Evolutionary conservation across 1,140 invertebrate species (phyloP).

Genomic region (Branchinecta lindahli): DNA sequence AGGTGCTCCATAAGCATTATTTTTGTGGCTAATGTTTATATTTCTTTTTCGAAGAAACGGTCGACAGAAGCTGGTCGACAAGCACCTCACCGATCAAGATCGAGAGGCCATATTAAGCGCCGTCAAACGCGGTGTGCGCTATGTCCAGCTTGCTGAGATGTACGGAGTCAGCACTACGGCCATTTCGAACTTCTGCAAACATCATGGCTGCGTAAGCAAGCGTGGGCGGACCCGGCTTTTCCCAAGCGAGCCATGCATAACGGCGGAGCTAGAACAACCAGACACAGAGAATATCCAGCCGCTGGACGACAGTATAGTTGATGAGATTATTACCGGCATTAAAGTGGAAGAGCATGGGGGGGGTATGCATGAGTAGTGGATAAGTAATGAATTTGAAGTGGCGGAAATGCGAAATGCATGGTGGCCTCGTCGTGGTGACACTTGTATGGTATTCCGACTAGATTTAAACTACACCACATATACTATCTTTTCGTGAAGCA

Average conservation of each 20-base stretch:
- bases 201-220: neutral
- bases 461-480: too few relatives aligned
- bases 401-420: too few relatives aligned
- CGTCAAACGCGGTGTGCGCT: neutral
- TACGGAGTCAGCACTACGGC: constrained; percentile 2
- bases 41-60: neutral
- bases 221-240: neutral
- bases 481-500: too few relatives aligned
- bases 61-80: neutral
- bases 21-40: neutral
- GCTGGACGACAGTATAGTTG: too few relatives aligned
- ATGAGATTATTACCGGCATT: too few relatives aligned
- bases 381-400: too few relatives aligned
- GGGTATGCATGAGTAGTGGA: too few relatives aligned
- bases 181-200: constrained; percentile 1
- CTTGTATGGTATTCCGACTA: too few relatives aligned
- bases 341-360: too few relatives aligned
- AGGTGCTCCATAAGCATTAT: too few relatives aligned
- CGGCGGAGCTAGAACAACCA: neutral
- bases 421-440: too few relatives aligned
- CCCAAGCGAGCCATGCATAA: constrained; percentile 5
- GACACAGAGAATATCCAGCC: neutral
- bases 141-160: neutral
- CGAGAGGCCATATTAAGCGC: neutral
- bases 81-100: neutral